Base-by-base conservation (phyloP, 2,797 vertebrate species). In the Myotis planiceps region DNA sequence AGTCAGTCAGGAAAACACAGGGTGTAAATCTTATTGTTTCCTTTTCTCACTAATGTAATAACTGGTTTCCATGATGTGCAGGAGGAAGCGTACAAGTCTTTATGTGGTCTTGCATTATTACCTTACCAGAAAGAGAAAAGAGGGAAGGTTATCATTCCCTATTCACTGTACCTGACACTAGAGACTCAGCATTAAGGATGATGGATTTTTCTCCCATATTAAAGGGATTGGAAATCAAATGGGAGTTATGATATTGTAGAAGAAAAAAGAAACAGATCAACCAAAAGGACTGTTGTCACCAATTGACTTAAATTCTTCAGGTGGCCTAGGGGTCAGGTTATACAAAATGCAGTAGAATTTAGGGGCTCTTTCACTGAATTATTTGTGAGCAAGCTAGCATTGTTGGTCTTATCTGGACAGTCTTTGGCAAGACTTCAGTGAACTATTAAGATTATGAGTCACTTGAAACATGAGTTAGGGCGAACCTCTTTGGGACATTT, bases 291-390 rank as follows among this genome's bases (percentile, higher is more conserved):
- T 76, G 23, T 90, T 89, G 45, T 95, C 53, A 80, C 60, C 55
- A 82, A 0, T 91, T 92, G 78, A 85, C 85, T 92, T 92, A 88
- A 88, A 71, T 69, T 97, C 66, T 94, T 94, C 27, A 87, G 27
- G 55, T 95, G 66, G 45, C 74, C 37, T 82, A 68, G 16, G 65
- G 53, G 89, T 76, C 78, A 86, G 32, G 29, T 96, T 88, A 80
- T 65, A 27, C 2, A 88, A 55, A 86, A 80, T 79, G 27, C 29
- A 76, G 19, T 79, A 18, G 37, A 81, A 78, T 94, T 47, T 53
- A 69, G 45, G 72, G 51, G 4, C 53, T 19, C 2, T 66, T 84
- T 55, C 19, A 76, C 39, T 60, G 84, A 81, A n/a, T 90, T 71
- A 37, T 90, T 80, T 83, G 75, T 94, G 88, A 95, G 72, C 9